A percentile compares a stretch with the other conserved stretches of the same genome.
phyloP scores from a whole-genome alignment of 2,113 vertebrate species.

The Nettapus auritus region DNA sequence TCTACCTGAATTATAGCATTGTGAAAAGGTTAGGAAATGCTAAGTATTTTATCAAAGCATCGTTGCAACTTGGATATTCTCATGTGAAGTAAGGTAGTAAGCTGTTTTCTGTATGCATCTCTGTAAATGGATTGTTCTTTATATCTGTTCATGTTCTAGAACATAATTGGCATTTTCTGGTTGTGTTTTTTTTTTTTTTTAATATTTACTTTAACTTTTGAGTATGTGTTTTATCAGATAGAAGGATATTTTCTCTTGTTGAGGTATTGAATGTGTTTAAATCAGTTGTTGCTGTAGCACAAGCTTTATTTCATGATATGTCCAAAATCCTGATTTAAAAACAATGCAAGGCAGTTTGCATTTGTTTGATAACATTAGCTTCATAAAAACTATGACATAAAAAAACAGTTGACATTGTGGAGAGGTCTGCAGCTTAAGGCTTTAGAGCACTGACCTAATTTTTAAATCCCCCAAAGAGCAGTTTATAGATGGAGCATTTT shows the following conservation, averaged over 20 bases:
- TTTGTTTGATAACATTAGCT: neutral
- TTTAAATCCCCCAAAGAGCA: neutral
- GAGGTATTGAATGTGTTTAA: neutral
- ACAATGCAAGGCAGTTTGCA: neutral
- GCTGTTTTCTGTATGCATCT: neutral
- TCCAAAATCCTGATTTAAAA: neutral
- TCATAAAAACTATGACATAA: neutral
- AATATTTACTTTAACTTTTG: neutral
- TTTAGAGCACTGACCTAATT: neutral
- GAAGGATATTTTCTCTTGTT: neutral
- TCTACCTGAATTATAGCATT: neutral
- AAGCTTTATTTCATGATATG: neutral
- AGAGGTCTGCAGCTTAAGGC: neutral
- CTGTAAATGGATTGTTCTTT: neutral
- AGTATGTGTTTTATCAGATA: neutral
- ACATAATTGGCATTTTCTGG: neutral
- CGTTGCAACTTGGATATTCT: neutral
- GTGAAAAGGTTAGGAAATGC: neutral
- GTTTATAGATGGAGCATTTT: neutral
- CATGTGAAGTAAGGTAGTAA: neutral
- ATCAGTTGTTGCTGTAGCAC: neutral
- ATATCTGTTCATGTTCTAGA: neutral
- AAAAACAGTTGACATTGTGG: neutral
- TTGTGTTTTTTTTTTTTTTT: neutral
- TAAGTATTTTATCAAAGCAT: neutral